Evolutionary conservation across 2,888 invertebrate genomes (phyloP), one percentile per base, ranked within the genome.

Genomic region (Andrena chrysosceles): DNA sequence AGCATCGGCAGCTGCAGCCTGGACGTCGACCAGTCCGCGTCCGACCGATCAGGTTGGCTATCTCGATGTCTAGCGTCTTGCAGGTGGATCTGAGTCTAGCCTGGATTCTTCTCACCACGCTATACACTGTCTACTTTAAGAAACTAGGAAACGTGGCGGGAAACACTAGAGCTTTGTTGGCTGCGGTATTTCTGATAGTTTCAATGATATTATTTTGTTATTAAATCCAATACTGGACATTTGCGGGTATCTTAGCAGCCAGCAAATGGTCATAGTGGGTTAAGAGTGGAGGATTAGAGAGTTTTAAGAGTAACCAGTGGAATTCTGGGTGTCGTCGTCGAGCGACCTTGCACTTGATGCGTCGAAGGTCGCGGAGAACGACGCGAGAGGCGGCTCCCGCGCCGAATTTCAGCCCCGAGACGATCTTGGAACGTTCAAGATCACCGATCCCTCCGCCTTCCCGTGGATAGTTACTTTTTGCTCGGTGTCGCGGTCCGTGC

Each of bases 1-100:
- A 97, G 97, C 76, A 97, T 97, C 91, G 97, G 97, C 91, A 97
- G 97, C 95, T 98, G 97, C 94, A 97, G 97, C 89, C 95, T 98
- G 92, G 97, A 98, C 94, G 97, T 97, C 94, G 97, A 98, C 92
- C 96, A 96, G 59, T 93, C 94, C 77, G 93, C 93, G 71, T 94
- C 94, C 91, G 93, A 93, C 90, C 94, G 93, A 92, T 94, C 94
- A 94, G 94, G 94, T 94, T 93, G 89, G 93, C 91, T 85, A 84
- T 86, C 31, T 62, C 80, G 72, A 80, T 60, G 71, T 62, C 56
- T 60, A 64, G 35, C 78, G 62, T 56, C 62, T 78, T 62, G 10
- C 31, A 56, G 35, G 26, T n/a, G 13, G 3, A 2, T 20, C 1
- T 29, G 20, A n/a, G 16, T 10, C n/a, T 35, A 10, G 16, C 42